A percentile compares a stretch with the other conserved stretches of the same genome.
phyloP scores from a whole-genome alignment of 2,888 invertebrate species.

The Cryptus armator region DNA sequence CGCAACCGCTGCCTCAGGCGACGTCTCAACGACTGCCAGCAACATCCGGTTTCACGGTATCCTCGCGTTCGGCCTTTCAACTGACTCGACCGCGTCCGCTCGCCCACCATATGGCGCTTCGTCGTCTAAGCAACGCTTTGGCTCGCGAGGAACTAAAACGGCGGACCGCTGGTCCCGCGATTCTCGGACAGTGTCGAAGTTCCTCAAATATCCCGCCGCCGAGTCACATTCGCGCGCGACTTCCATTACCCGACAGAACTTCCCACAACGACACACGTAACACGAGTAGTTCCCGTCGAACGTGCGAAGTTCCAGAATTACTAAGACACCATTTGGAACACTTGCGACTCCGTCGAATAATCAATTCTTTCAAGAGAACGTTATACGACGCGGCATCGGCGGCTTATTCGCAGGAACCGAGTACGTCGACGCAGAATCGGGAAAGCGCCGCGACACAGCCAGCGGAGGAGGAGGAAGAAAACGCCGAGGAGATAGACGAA shows the following conservation, averaged over 20 bases:
- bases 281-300: slow-evolving; percentile 1
- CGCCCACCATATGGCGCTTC: not conserved
- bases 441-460: not conserved
- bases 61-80: slow-evolving; percentile 82
- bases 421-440: slow-evolving; percentile 1
- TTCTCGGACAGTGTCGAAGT: slow-evolving; percentile 7
- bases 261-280: not conserved
- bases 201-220: not conserved
- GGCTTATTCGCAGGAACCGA: not conserved
- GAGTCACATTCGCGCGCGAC: not conserved
- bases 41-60: slow-evolving; percentile 76
- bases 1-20: slow-evolving; percentile 1
- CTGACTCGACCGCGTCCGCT: slow-evolving; percentile 75
- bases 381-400: not conserved
- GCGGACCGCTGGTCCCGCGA: not conserved
- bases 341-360: not conserved
- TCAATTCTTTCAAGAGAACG: not conserved
- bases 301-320: not conserved
- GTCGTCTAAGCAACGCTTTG: not conserved
- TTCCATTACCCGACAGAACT: not conserved
- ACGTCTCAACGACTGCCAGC: slow-evolving; percentile 53
- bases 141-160: not conserved
- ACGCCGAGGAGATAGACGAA: slow-evolving; percentile 18
- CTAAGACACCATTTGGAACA: not conserved
- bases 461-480: not conserved